phyloP scores from a whole-genome alignment of 2,113 vertebrate species.

The Neogobius melanostomus region DNA sequence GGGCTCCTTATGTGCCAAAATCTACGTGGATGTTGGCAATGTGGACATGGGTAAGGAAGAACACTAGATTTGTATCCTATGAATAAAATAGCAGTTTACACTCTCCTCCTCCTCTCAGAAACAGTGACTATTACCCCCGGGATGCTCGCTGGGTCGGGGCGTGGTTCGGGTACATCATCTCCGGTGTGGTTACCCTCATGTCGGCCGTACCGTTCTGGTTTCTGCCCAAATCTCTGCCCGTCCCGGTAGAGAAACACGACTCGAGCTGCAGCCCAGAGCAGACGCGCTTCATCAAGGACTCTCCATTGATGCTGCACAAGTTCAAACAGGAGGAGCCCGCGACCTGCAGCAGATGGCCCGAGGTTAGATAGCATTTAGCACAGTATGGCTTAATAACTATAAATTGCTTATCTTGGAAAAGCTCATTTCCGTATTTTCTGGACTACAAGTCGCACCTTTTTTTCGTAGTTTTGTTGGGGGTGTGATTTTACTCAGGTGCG shows the following conservation, averaged over 20 bases:
- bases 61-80: background rate
- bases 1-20: conserved; percentile 73
- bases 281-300: conserved; percentile 82
- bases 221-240: conserved; percentile 83
- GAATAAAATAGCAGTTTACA: background rate
- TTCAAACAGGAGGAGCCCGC: conserved; percentile 65
- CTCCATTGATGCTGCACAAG: conserved; percentile 60
- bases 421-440: too few species aligned
- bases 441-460: too few species aligned
- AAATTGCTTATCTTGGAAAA: too few species aligned
- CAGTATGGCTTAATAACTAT: too few species aligned
- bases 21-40: conserved; percentile 77
- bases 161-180: conserved; percentile 95
- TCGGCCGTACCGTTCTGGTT: conserved; percentile 92
- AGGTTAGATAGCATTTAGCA: conserved; percentile 60
- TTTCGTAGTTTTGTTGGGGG: too few species aligned
- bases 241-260: conserved; percentile 68
- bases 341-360: conserved; percentile 82
- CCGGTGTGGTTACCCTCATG: conserved; percentile 81
- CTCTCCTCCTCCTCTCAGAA: conserved; percentile 66
- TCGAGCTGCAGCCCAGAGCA: conserved; percentile 79
- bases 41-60: conserved; percentile 71
- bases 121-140: conserved; percentile 80
- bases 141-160: conserved; percentile 93
- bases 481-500: too few species aligned